These are phyloP conservation scores for Cariama cristata DNA, from an alignment of 2,113 vertebrate species.

Conservation along the genomic window DNA sequence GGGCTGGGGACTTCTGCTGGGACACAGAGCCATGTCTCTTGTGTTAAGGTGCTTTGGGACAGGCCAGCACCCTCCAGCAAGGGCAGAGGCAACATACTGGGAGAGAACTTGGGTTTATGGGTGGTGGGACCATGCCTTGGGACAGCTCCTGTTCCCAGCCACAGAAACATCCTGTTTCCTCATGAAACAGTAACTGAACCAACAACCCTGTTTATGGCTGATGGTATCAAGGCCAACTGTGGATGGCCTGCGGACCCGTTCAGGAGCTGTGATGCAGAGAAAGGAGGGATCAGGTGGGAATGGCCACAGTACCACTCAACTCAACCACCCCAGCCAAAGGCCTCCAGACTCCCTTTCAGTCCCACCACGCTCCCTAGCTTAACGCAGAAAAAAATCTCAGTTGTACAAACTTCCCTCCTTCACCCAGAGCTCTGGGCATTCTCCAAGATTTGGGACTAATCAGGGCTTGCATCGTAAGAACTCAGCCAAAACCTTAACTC, in stretches of 20 bases:
- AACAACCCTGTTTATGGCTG: accelerated
- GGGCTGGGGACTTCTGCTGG: not conserved
- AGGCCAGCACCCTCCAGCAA: not conserved
- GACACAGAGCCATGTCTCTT: not conserved
- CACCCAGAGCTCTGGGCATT: not conserved
- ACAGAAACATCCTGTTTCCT: not conserved
- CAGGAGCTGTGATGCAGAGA: not conserved
- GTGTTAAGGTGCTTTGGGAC: not conserved
- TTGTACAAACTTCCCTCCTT: not conserved
- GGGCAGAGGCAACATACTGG: not conserved
- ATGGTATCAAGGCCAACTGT: not conserved
- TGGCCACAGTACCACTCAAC: not conserved
- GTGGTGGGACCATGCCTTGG: not conserved
- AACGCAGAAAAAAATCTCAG: not conserved
- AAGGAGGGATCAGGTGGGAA: not conserved
- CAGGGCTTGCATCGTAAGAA: not conserved
- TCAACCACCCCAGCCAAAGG: not conserved
- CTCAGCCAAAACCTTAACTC: not conserved
- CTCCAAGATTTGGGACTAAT: not conserved
- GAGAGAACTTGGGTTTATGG: not conserved
- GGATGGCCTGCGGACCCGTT: accelerated
- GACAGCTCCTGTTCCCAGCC: not conserved
- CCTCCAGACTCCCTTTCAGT: not conserved
- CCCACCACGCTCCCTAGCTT: not conserved
- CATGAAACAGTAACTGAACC: not conserved